Percentiles rank a stretch among this genome's conserved stretches.
Evolutionary conservation across 2,113 vertebrate genomes (phyloP).

Genomic region (Phodopus roborovskii): DNA sequence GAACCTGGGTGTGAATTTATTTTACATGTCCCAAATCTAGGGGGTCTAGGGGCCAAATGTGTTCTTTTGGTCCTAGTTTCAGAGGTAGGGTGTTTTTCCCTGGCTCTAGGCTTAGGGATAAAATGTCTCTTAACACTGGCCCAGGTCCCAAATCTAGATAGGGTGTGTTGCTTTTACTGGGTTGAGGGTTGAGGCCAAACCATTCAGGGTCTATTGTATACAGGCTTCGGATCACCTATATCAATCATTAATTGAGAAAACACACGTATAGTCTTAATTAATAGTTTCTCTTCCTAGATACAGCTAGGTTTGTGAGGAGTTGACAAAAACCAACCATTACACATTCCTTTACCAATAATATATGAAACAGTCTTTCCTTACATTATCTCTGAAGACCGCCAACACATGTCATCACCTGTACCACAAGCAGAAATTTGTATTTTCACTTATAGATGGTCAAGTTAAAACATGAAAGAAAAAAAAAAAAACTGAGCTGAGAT

Average conservation of each 20-base stretch:
- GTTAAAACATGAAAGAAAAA: neutral
- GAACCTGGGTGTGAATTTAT: too few species aligned
- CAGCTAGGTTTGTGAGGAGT: neutral
- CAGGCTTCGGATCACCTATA: neutral
- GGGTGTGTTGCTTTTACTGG: too few species aligned
- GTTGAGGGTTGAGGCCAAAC: too few species aligned
- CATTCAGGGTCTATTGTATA: too few species aligned
- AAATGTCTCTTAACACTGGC: too few species aligned
- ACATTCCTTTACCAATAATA: conserved; percentile 20
- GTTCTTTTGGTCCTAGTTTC: too few species aligned
- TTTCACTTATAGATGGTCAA: conserved; percentile 42
- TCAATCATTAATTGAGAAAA: neutral
- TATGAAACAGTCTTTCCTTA: neutral
- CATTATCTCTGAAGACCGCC: neutral
- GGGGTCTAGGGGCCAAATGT: too few species aligned
- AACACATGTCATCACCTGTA: neutral
- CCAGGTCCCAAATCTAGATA: too few species aligned
- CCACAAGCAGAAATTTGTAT: neutral
- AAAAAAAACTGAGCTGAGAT: neutral
- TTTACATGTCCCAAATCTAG: too few species aligned
- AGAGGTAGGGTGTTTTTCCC: too few species aligned
- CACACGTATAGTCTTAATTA: neutral
- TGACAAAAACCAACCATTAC: neutral
- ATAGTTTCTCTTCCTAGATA: neutral
- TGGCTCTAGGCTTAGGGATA: too few species aligned